Percentiles rank a stretch among this genome's conserved stretches.
Evolutionary conservation across 2,797 vertebrate genomes (phyloP).

Genomic region (Notoglanidium macrostoma): DNA sequence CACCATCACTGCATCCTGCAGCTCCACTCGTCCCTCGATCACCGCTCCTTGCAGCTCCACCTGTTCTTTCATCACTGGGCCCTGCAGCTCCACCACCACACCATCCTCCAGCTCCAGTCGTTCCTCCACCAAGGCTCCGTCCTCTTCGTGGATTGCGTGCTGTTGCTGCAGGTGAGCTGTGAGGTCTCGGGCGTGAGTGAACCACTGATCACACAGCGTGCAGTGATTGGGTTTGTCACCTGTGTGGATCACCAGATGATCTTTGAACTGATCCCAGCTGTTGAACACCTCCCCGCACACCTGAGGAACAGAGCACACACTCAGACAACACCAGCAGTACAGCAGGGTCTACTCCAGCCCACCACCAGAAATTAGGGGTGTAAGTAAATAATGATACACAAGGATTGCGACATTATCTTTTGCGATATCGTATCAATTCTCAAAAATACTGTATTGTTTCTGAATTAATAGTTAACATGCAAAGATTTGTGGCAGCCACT

Average conservation of each 20-base stretch:
- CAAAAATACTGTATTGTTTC: too few relatives aligned
- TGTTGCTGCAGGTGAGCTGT: conserved; percentile 83
- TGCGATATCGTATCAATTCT: too few relatives aligned
- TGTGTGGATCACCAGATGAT: conserved; percentile 94
- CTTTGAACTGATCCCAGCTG: conserved; percentile 98
- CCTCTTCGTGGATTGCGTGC: conserved; percentile 74
- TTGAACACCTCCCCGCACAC: conserved; percentile 98
- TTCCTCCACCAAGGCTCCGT: conserved; percentile 80
- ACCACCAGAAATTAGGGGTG: too few relatives aligned
- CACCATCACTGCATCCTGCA: conserved; percentile 73
- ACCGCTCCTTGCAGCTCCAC: conserved; percentile 67
- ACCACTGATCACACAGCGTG: conserved; percentile 96
- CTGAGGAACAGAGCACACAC: conserved; percentile 65
- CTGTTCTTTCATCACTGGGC: conserved; percentile 70
- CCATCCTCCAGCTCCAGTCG: conserved; percentile 84
- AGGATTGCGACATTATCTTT: too few relatives aligned
- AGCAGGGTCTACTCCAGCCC: background rate
- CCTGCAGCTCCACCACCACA: conserved; percentile 61
- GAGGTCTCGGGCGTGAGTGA: conserved; percentile 90
- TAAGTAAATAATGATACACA: too few relatives aligned
- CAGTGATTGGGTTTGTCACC: conserved; percentile 97
- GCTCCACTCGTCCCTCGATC: conserved; percentile 75
- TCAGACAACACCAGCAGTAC: background rate
- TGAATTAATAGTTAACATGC: too few relatives aligned
- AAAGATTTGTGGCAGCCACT: too few relatives aligned